Conservation (phyloP, 2,888 invertebrate species). For the Leptopilina drosophilae region DNA sequence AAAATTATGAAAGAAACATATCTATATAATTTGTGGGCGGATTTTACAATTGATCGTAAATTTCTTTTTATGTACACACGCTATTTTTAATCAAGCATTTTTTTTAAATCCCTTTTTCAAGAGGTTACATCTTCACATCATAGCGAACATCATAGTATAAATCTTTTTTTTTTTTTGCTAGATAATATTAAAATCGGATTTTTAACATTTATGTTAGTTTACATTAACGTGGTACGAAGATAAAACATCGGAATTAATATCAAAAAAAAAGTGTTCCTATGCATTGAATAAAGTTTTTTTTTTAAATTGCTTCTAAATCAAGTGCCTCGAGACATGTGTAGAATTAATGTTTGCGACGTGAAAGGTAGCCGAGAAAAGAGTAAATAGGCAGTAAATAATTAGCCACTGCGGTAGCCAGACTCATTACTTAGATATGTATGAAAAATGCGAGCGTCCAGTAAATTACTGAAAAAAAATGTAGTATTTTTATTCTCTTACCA, state of each 20-base stretch:
- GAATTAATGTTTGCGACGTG: slow-evolving; percentile 47
- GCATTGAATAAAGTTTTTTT: too few relatives aligned
- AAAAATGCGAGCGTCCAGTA: slow-evolving; percentile 41
- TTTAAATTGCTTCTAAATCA: too few relatives aligned
- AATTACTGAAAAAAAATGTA: not conserved
- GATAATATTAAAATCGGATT: not conserved
- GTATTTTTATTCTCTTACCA: slow-evolving; percentile 6
- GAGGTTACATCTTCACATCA: slow-evolving; percentile 39
- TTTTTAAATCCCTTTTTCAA: slow-evolving; percentile 55
- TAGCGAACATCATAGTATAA: too few relatives aligned
- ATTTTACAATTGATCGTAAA: slow-evolving; percentile 72
- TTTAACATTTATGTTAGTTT: too few relatives aligned
- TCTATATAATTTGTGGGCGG: slow-evolving; percentile 5
- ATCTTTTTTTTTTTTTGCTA: not conserved
- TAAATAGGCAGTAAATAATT: slow-evolving; percentile 49
- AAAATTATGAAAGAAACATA: not conserved
- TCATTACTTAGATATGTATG: slow-evolving; percentile 49
- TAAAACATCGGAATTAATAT: too few relatives aligned
- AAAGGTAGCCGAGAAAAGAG: slow-evolving; percentile 43
- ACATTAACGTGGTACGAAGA: too few relatives aligned
- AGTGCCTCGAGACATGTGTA: slow-evolving; percentile 43
- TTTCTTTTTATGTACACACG: slow-evolving; percentile 69
- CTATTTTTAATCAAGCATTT: slow-evolving; percentile 75
- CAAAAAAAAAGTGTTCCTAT: too few relatives aligned
- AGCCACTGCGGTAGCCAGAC: slow-evolving; percentile 42